These are phyloP conservation scores for Lepidotrigona ventralis DNA, from an alignment of 1,140 invertebrate genomes.

Conservation along the genomic window DNA sequence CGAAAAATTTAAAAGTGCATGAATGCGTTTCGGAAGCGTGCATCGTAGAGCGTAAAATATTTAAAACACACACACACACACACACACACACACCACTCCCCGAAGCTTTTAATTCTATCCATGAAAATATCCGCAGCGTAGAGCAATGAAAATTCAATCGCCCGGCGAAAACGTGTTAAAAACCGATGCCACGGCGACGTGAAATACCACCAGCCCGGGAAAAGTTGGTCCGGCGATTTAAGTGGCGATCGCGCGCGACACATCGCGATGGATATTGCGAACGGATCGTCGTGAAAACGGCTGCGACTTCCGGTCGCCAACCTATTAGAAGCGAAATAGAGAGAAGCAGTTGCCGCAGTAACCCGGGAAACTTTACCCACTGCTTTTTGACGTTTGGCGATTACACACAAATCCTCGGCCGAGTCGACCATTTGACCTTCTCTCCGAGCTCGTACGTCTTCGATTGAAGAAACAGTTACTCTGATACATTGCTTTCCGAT, in stretches of 20 bases:
- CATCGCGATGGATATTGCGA: not conserved
- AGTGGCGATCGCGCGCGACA: not conserved
- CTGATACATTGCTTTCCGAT: conserved; percentile 60
- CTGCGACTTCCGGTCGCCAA: not conserved
- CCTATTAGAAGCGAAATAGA: conserved; percentile 43
- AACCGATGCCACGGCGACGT: not conserved
- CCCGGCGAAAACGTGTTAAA: not conserved
- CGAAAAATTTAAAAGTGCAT: too few species aligned
- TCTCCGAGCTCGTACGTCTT: conserved; percentile 44
- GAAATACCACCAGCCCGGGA: not conserved
- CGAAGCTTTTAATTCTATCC: too few species aligned
- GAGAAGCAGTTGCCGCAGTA: conserved; percentile 12
- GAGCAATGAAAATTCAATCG: not conserved
- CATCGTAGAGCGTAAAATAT: not conserved
- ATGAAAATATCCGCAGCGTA: not conserved
- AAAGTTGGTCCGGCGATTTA: not conserved
- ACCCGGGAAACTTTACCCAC: conserved; percentile 12
- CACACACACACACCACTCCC: too few species aligned
- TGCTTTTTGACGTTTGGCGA: not conserved
- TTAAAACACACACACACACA: not conserved
- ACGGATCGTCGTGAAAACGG: not conserved
- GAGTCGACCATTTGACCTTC: conserved; percentile 57
- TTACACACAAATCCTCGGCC: conserved; percentile 40
- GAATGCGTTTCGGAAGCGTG: not conserved
- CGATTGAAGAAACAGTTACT: conserved; percentile 58